Evolutionary conservation across 2,797 vertebrate species (phyloP), one percentile per base, ranked within the genome.

Genomic region (Pogonophryne albipinna): DNA sequence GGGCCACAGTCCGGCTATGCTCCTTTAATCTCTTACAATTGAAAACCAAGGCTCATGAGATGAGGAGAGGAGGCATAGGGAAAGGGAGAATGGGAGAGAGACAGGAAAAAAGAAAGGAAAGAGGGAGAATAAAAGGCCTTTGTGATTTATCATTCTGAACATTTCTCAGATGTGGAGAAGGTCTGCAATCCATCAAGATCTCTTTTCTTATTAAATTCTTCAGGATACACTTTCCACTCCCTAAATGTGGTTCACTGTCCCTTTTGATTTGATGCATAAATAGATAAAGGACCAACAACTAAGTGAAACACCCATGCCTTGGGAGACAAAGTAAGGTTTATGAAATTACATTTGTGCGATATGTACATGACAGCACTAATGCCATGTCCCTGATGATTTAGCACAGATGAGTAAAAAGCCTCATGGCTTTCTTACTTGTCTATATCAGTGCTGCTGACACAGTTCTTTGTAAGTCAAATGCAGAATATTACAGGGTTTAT

Each of bases 131-230:
- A 86, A 91, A 92, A 93, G 90, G 89, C 90, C 91, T 94, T 94
- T 94, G 94, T 92, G 94, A 96, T 95, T 94, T 85, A 93, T 95
- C 95, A 95, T 95, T 95, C 85, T 91, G 90, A 93, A 94, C 94
- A 93, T 94, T 93, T 95, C 94, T 95, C 91, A 90, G 91, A 92
- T 91, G 89, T 94, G 92, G 91, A 94, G 93, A 94, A 94, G 91
- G 92, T 91, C 91, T 93, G 91, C 94, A 95, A 96, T 95, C 94
- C 94, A 95, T 95, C 94, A 95, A 93, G 87, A 94, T 95, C 92
- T 93, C 90, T 92, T 94, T 94, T 95, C 94, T 95, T 95, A 96
- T 95, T 95, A 95, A 93, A 95, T 94, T 95, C 93, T 94, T 94
- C 91, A 94, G 91, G 92, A 95, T 93, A 94, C 93, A 94, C 93